A percentile compares a stretch with the other conserved stretches of the same genome.
These are phyloP conservation scores for Zoanthus sansibaricus DNA, from an alignment of 92 coral and sea anemone species.

Conservation along the genomic window DNA sequence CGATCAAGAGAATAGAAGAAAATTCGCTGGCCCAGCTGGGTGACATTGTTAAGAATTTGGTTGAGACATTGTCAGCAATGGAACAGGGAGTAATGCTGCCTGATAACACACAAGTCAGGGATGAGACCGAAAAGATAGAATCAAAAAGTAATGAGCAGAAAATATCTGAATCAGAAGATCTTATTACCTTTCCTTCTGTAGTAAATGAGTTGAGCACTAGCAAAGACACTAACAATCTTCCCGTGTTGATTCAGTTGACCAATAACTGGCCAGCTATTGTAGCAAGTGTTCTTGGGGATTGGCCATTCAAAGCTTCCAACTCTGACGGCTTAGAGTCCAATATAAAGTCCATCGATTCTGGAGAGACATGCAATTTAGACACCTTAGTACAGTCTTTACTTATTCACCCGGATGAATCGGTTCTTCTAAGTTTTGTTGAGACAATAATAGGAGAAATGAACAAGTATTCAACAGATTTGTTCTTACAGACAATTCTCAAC, in stretches of 20 bases:
- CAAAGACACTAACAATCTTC: conserved; percentile 44
- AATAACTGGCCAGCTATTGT: conserved; percentile 90
- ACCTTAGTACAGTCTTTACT: conserved; percentile 79
- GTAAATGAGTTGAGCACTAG: conserved; percentile 15
- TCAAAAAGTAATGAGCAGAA: conserved; percentile 21
- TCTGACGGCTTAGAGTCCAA: conserved; percentile 43
- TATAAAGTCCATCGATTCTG: conserved; percentile 46
- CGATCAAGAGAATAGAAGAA: conserved; percentile 80
- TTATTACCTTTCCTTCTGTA: conserved; percentile 27
- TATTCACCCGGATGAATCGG: conserved; percentile 72
- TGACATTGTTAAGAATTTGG: conserved; percentile 82
- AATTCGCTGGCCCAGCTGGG: conserved; percentile 83
- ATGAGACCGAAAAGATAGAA: conserved; percentile 23
- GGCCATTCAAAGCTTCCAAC: conserved; percentile 49
- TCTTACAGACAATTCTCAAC: conserved; percentile 62
- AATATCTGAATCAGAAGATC: conserved; percentile 19
- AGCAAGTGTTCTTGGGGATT: conserved; percentile 75
- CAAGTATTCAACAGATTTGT: conserved; percentile 65
- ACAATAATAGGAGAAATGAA: conserved; percentile 84
- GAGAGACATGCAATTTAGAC: conserved; percentile 76
- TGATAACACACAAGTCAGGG: not conserved
- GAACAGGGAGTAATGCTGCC: conserved; percentile 54
- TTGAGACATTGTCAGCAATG: conserved; percentile 78
- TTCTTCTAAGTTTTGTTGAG: conserved; percentile 75
- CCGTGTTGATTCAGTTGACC: conserved; percentile 80